Base-by-base conservation (phyloP, 2,888 invertebrate species). In the Chrysotoxum bicinctum region DNA sequence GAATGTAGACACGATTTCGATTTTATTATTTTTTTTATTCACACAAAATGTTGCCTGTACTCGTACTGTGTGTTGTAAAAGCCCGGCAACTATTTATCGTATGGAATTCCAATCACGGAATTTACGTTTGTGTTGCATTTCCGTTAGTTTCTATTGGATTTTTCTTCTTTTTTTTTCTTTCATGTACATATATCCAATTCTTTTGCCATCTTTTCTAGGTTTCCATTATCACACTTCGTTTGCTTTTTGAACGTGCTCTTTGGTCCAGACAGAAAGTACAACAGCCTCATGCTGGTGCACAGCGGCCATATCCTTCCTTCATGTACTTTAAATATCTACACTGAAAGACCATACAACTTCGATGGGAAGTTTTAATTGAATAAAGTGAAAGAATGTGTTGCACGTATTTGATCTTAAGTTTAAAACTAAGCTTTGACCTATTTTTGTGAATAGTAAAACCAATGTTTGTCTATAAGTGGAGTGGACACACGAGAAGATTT, bases 161-260 rank as follows among this genome's bases (percentile, higher is more conserved):
- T 35, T 30, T 56, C 30, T 21, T 3, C 3, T 45, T 12, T 16
- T 26, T 16, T 37, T 54, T 37, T 40, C 12, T 26, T 68, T 26
- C 3, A 43, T 37, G 9, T 6, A 14, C 23, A n/a, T 52, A 30
- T 69, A 54, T 37, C 10, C 35, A 43, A 48, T 60, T 62, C 54
- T 62, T 21, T 40, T 30, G 16, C 60, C 48, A 52, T 60, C 35
- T 76, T 58, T 56, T 48, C 52, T 48, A 75, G 26, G 70, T 75
- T 81, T 75, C 81, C 70, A 81, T 81, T 81, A 81, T 81, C 81
- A 56, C 81, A 81, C 81, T 81, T 76, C 64, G 81, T 70, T 76
- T 70, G 64, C 64, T 72, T 60, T 77, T 43, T 35, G 62, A 68
- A 82, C 82, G 82, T 74, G 80, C 68, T 73, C 8, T 19, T 60